Evolutionary conservation across 2,797 vertebrate species (phyloP).

Genomic region (Danionella dracula): DNA sequence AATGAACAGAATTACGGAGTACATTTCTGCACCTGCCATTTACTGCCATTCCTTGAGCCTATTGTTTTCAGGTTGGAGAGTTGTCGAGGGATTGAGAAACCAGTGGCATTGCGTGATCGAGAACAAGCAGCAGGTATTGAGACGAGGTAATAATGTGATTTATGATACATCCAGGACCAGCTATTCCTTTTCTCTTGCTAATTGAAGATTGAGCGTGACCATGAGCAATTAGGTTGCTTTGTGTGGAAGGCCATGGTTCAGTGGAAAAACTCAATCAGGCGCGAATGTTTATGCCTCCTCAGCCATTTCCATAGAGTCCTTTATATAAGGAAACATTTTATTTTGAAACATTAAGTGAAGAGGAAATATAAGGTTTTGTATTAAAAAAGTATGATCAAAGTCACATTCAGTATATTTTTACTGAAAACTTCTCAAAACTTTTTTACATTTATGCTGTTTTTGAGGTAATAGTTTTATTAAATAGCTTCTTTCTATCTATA

Average conservation of each 20-base stretch:
- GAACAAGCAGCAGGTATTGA: slow-evolving; percentile 29
- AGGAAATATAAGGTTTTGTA: background rate
- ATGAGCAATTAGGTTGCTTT: slow-evolving; percentile 37
- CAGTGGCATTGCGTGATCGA: slow-evolving; percentile 32
- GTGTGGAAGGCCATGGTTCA: slow-evolving; percentile 29
- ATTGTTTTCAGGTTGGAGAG: background rate
- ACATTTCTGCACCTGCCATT: background rate
- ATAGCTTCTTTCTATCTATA: too few species aligned
- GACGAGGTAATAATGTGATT: slow-evolving; percentile 30
- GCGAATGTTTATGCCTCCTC: slow-evolving; percentile 22
- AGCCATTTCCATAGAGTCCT: slow-evolving; percentile 2
- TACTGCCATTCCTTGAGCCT: background rate
- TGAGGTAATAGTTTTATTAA: too few species aligned
- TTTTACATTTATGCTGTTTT: too few species aligned
- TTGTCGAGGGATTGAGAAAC: background rate
- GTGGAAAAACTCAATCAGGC: slow-evolving; percentile 29
- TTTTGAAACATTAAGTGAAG: background rate
- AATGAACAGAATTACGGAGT: background rate
- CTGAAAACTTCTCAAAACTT: too few species aligned
- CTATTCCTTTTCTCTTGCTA: slow-evolving; percentile 24
- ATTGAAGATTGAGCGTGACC: slow-evolving; percentile 54
- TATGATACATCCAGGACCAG: slow-evolving; percentile 16
- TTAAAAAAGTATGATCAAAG: too few species aligned
- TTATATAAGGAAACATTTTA: background rate
- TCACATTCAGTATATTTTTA: background rate